Evolutionary conservation across 1,140 invertebrate genomes (phyloP), one percentile per base, ranked within the genome.

Genomic region (Lucilia sericata): DNA sequence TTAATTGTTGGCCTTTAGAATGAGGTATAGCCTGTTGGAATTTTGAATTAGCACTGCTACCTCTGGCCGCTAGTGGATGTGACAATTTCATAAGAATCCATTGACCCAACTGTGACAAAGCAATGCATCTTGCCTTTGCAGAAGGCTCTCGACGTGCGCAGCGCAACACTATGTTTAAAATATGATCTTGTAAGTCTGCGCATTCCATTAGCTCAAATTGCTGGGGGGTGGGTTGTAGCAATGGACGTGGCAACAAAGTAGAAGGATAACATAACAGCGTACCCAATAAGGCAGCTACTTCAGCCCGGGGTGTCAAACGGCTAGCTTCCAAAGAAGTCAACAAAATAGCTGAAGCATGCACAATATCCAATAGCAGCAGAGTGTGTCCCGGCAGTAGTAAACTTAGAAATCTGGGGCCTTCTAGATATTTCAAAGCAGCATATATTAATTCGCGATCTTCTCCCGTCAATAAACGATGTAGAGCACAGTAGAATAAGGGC

Each of bases 201-300:
- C 90, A 91, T 82, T 91, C 90, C 88, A 91, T 90, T 10, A 91
- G 82, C 55, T 90, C 88, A 21, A 91, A 89, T 94, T 94, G 85
- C 92, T 94, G 86, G 95, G 95, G 87, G 95, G 94, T 55, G 92
- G 97, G 96, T 89, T 98, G 95, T 76, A 99, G 92, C 85, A 97
- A 95, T 2, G 96, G 95, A 13, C 97, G 93, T 84, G 95, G 95
- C 87, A 94, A 93, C 84, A 96, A 93, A 70, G 95, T 94, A 85
- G 95, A 93, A 0, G 97, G 96, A 84, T 98, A 94, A 85, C 96
- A 96, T 25, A 99, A 92, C 70, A 99, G 91, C 0, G 96, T 95
- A 2, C 97, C 97, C 9, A 99, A 92, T 76, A 99, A 95, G 0
- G 97, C 96, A n/a, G 98, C 94, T 0, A 98, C 97, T 89, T 99